phyloP scores from a whole-genome alignment of 1,140 invertebrate species.

The Drosophila nigromelanica region DNA sequence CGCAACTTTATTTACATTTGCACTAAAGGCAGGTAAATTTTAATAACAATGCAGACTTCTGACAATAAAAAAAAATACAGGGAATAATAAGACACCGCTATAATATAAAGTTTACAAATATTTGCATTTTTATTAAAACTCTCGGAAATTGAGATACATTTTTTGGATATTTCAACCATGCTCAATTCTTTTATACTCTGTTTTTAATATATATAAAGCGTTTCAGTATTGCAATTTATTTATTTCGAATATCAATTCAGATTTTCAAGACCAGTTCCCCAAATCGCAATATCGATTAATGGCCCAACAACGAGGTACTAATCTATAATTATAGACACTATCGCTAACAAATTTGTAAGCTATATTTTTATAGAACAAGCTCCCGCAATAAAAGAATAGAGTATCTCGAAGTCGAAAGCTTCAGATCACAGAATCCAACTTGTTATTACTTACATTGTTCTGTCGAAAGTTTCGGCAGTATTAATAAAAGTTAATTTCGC shows the following conservation, averaged over 20 bases:
- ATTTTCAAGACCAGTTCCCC: no score
- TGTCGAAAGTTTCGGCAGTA: slow-evolving; percentile 54
- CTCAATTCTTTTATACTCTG: slow-evolving; percentile 28
- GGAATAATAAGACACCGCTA: slow-evolving; percentile 33
- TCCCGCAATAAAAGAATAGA: neutral
- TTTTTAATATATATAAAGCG: neutral
- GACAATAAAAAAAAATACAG: slow-evolving; percentile 4
- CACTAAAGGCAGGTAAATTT: neutral
- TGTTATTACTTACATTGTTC: slow-evolving; percentile 59
- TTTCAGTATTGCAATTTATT: neutral
- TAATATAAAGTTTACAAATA: slow-evolving; percentile 48
- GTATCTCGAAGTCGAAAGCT: slow-evolving; percentile 22
- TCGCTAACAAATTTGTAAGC: no score
- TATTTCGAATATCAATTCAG: neutral
- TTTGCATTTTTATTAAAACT: slow-evolving; percentile 80
- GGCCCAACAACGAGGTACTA: no score
- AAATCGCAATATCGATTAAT: no score
- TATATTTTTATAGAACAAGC: no score
- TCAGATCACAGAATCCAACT: slow-evolving; percentile 33
- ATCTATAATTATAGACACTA: no score
- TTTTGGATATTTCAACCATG: slow-evolving; percentile 1
- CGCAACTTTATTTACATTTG: neutral
- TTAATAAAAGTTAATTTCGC: slow-evolving; percentile 73
- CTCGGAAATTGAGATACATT: slow-evolving; percentile 58
- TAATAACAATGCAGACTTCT: neutral